Evolutionary conservation across 30 jellyfish, hydroid and myxozoan species (phyloP), one percentile per base, ranked within the genome.

Genomic region (Phacellophora camtschatica): DNA sequence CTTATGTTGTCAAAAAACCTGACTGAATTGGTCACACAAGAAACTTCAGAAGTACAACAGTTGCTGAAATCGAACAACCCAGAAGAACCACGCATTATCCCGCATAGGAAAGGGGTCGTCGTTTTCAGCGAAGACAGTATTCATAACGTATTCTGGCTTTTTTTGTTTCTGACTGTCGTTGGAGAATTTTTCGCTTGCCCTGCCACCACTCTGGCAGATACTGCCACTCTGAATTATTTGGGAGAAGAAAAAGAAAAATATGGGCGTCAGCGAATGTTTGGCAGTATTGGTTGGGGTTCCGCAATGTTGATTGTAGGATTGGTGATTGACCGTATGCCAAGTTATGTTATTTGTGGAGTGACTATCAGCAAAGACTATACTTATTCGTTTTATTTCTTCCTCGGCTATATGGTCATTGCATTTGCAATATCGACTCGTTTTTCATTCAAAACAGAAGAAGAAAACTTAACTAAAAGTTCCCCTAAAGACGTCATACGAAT

Each of bases 211-310:
- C 65, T 94, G 19, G 99, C 99, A 4, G 99, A 94, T 66, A 84
- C 99, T 4, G 99, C 99, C 23, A 94, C 99, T 1, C 86, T 94
- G 23, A 87, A 77, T 45, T 86, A 96, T 45, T 71, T 94, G 13
- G 99, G 99, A 10, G 99, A 94, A 12, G 56, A 87, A 29, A 87
- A 94, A 73, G 99, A 94, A 41, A 75, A 79, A 41, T 94, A 94
- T 74, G 99, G 99, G 2, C 89, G 99, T 46, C 99, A 94, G 39
- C 49, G 99, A 30, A 94, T 94, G 99, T 94, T 94, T 56, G 99
- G 99, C 6, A 94, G 99, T 81, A 79, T 94, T 28, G 99, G 99
- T 2, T 94, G 99, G 99, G 99, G 99, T 27, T 80, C 99, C 51
- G 99, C 99, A 5, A 94, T 94, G 99, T 71, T 94, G 63, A 53